Conservation (phyloP, 2,113 vertebrate species). For the Arothron firmamentum region DNA sequence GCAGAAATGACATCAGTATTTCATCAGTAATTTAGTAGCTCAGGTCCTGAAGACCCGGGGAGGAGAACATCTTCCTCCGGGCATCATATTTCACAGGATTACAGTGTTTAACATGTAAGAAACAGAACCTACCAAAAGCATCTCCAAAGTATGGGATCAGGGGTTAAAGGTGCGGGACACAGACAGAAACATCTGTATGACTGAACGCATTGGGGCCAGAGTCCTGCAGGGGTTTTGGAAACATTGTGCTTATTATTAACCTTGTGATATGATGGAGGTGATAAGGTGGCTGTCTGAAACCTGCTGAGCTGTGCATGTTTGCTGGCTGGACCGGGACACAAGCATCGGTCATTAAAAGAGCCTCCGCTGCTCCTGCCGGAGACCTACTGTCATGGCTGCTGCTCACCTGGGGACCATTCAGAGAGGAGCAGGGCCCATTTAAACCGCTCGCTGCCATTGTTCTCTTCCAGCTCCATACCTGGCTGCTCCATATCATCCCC, state of each 20-base stretch:
- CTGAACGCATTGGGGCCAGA: no score
- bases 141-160: neutral
- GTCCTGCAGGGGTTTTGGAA: no score
- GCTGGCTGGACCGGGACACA: constrained; percentile 17
- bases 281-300: constrained; percentile 14
- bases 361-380: constrained; percentile 22
- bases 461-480: constrained; percentile 24
- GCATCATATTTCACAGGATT: neutral
- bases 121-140: neutral
- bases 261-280: constrained; percentile 15
- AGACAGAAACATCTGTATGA: no score
- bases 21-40: neutral
- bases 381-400: constrained; percentile 33
- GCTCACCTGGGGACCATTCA: constrained; percentile 53
- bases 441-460: constrained; percentile 28
- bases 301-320: constrained; percentile 37
- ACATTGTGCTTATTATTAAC: neutral
- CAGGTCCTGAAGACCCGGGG: neutral
- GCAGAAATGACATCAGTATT: neutral
- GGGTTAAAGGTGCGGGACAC: no score
- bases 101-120: neutral
- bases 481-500: constrained; percentile 28
- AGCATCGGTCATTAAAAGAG: constrained; percentile 45
- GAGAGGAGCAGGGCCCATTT: constrained; percentile 32
- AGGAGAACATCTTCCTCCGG: neutral